These are phyloP conservation scores for Marmota flaviventris DNA, from an alignment of 2,113 vertebrate species.

Conservation along the genomic window DNA sequence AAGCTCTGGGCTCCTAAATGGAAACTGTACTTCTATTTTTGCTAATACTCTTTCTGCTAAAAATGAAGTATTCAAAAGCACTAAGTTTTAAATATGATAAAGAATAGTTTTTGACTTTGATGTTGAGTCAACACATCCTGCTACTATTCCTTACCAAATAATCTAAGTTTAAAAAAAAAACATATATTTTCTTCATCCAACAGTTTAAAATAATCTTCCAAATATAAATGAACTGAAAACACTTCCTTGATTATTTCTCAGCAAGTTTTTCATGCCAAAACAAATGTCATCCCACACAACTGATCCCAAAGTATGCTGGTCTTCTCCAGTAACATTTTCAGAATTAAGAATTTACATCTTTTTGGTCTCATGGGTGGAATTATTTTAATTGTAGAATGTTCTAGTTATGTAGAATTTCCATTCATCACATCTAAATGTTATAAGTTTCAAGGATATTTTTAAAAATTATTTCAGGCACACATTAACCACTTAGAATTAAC, in stretches of 20 bases:
- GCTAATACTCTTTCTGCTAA: not conserved
- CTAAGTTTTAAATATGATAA: not conserved
- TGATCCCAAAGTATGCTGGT: not conserved
- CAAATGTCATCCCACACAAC: not conserved
- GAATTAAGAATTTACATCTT: not conserved
- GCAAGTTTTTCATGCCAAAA: constrained; percentile 32
- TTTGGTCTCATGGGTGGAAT: not conserved
- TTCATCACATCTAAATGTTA: not conserved
- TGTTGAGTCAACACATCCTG: not conserved
- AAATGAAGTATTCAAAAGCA: not conserved
- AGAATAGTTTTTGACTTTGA: not conserved
- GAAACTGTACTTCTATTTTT: not conserved
- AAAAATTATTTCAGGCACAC: not conserved
- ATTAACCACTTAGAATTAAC: constrained; percentile 34
- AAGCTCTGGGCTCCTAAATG: not conserved
- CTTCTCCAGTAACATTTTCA: not conserved
- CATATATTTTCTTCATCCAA: not conserved
- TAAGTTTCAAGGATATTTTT: not conserved
- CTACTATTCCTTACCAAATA: not conserved
- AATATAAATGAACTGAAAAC: not conserved
- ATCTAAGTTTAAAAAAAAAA: not conserved
- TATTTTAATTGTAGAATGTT: not conserved
- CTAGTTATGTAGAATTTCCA: not conserved
- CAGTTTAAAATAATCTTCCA: not conserved
- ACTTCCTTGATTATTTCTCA: not conserved